Base-by-base conservation (phyloP, 2,888 invertebrate species). In the Acronicta alni region DNA sequence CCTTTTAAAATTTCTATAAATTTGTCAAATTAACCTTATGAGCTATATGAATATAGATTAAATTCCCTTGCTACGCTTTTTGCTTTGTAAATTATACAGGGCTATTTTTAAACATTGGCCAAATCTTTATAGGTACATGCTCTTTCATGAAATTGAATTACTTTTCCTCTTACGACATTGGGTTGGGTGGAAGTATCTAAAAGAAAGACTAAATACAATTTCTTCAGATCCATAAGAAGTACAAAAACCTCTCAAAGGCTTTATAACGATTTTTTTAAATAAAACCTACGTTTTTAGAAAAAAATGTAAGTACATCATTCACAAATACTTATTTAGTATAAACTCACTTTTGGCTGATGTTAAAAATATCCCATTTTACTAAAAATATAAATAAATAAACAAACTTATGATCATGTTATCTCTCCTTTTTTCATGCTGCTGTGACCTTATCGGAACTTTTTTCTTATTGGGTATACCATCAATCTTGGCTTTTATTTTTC, bases 371-470 rank as follows among this genome's bases (percentile, higher is more conserved):
- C 35, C 7, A n/a, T 16, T 44, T 6, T 26, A 45, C 5, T 17
- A 15, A 45, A 46, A 20, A 43, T 8, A 23, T 43, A 16, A 8
- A 56, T 71, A 75, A 66, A 70, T 67, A 79, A 80, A 72, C 79
- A 82, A 90, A 86, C 89, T 92, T 91, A 92, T 91, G 88, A 88
- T 91, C 89, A 89, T 91, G 89, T 87, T 89, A 88, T 90, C 79
- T 88, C 84, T 88, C 85, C 78, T 85, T 87, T 92, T 88, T 69
- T 80, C 93, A 94, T 83, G 94, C 94, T 89, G 93, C 94, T 89
- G 80, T 87, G 90, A 88, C 90, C 90, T 90, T 79, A 59, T 77
- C 87, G 86, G 93, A 92, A 93, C 89, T 88, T 12, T 92, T 86
- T 89, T 88, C 87, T 75, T 89, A 90, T 91, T 90, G 92, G 92